A percentile compares a stretch with the other conserved stretches of the same genome.
Evolutionary conservation across 2,797 vertebrate species (phyloP).

Genomic region (Bucorvus abyssinicus): DNA sequence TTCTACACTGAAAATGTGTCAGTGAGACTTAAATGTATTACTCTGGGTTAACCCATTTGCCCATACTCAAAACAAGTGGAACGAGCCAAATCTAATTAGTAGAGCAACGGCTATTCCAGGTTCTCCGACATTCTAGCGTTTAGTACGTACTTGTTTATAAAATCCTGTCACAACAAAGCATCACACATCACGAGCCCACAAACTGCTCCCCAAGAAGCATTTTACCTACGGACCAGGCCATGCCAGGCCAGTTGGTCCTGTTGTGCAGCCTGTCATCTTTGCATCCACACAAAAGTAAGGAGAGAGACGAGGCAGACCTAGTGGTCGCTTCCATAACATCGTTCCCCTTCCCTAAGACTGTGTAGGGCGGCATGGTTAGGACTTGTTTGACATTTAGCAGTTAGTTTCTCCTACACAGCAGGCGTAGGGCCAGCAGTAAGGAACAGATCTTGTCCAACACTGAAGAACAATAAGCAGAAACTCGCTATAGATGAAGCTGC

Average conservation of each 20-base stretch:
- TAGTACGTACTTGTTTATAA: not conserved
- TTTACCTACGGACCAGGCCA: not conserved
- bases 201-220: not conserved
- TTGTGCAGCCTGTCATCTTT: not conserved
- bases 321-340: not conserved
- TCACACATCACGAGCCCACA: not conserved
- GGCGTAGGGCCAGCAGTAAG: not conserved
- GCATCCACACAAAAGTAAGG: not conserved
- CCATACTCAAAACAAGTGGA: not conserved
- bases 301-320: not conserved
- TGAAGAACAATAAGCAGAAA: not conserved
- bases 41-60: not conserved
- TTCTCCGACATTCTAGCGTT: not conserved
- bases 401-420: not conserved
- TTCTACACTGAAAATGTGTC: not conserved
- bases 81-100: not conserved
- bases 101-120: not conserved
- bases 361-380: not conserved
- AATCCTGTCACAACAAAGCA: not conserved
- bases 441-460: not conserved
- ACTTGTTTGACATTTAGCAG: not conserved
- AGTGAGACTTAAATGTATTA: not conserved
- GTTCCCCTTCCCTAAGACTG: not conserved
- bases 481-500: not conserved
- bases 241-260: rapidly evolving